Base-by-base conservation (phyloP, 2,797 vertebrate genomes). In the Ctenopoma kingsleyae region DNA sequence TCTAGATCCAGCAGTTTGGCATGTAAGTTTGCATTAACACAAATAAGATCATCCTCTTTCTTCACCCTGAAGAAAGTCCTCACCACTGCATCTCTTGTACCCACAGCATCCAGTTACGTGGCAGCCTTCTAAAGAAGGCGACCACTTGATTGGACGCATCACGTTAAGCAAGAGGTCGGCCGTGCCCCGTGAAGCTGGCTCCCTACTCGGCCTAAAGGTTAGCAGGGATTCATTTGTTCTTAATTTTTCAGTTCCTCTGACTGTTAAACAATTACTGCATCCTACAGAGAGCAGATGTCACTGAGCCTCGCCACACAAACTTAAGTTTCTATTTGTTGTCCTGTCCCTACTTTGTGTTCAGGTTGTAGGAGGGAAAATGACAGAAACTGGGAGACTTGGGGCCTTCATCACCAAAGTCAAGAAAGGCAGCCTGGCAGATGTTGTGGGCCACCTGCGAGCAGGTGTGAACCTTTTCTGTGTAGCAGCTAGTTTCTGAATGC, bases 381-480 rank as follows among this genome's bases (percentile, higher is more conserved):
- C 97, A n/a, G 96, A 97, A 86, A 93, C 95, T 13, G 98, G 98
- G 82, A 94, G 96, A 87, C 96, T 99, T 3, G 97, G 98, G 90
- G 98, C 98, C 93, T 99, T 99, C 87, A 99, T 99, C 96, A 99
- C 98, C 93, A 99, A 99, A 97, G 98, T 99, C 70, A 99, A 99
- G 94, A 99, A 99, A 93, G 98, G 98, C 85, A 99, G 98, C 87
- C 95, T 99, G 60, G 98, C 98, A 23, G 98, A 99, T 86, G 96
- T 98, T 36, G 97, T 99, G 64, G 98, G 98, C 70, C 98, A 99
- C 90, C 93, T 99, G 74, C 92, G 97, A 93, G 96, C 98, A 95
- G 98, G 98, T 99, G 93, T 5, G 16, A 36, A 44, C 25, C 20
- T 20, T 17, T 55, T 41, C 35, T 20, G 2, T 22, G 23, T n/a